Percentiles rank a stretch among this genome's conserved stretches.
phyloP scores from a whole-genome alignment of 2,113 vertebrate species.

The Stigmatopora argus region DNA sequence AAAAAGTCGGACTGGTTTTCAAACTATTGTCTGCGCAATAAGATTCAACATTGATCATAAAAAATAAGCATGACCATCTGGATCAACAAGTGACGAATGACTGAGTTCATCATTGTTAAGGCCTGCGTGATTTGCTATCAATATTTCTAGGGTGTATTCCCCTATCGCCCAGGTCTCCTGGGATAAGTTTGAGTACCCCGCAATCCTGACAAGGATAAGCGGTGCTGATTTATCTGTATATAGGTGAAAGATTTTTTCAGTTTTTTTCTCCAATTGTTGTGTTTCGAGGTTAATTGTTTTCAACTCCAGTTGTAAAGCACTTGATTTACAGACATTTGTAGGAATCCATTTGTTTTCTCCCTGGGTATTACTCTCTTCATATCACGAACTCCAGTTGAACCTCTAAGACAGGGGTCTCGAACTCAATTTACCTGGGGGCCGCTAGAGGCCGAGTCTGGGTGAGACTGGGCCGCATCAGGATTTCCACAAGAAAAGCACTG shows the following conservation, averaged over 20 bases:
- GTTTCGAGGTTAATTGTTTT: slow-evolving; percentile 10
- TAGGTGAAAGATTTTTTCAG: slow-evolving; percentile 11
- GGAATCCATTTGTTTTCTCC: background rate
- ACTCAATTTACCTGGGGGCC: no score
- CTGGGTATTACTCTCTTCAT: slow-evolving; percentile 13
- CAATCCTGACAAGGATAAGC: no score
- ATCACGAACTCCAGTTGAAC: slow-evolving; percentile 12
- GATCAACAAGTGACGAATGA: slow-evolving; percentile 17
- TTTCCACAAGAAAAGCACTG: no score
- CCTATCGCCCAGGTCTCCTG: no score
- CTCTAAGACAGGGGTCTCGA: no score
- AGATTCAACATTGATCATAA: slow-evolving; percentile 30
- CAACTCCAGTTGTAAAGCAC: slow-evolving; percentile 1
- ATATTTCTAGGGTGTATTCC: background rate
- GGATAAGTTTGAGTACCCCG: no score
- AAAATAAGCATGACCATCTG: slow-evolving; percentile 39
- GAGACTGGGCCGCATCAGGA: no score
- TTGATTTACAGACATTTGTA: slow-evolving; percentile 30
- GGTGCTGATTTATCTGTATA: slow-evolving; percentile 2
- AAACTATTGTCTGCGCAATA: slow-evolving; percentile 5
- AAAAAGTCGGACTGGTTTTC: slow-evolving; percentile 24
- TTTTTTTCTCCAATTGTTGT: slow-evolving; percentile 6
- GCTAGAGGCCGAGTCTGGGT: no score
- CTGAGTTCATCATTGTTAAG: slow-evolving; percentile 4
- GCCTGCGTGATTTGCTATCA: slow-evolving; percentile 4